Conservation (phyloP, 1,140 invertebrate species). For the Doryteuthis pealeii region DNA sequence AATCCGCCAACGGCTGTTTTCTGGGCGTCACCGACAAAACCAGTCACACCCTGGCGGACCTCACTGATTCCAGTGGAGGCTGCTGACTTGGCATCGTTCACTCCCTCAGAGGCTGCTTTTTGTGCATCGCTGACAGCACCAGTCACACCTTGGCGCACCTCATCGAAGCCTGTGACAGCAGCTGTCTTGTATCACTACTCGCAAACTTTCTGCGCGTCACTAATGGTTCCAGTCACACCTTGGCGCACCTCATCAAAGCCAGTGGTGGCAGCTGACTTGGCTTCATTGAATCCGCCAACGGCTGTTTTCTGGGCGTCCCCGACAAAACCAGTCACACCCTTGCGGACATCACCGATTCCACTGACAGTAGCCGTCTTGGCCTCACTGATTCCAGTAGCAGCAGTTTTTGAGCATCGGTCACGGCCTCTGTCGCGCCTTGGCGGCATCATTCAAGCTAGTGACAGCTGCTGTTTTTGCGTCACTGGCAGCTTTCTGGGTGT, state of each 20-base stretch:
- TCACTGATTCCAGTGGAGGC: not conserved
- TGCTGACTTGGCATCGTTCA: not conserved
- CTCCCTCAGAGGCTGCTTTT: not conserved
- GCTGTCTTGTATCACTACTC: not conserved
- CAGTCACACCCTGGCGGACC: not conserved
- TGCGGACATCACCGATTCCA: not conserved
- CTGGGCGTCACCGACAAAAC: not conserved
- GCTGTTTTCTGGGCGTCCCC: not conserved
- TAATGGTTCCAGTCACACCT: not conserved
- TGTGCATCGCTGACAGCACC: not conserved
- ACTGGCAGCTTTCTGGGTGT: not conserved
- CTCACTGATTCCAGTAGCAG: not conserved
- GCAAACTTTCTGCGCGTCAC: not conserved
- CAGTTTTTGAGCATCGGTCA: not conserved
- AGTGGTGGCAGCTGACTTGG: not conserved
- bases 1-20: not conserved
- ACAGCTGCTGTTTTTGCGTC: not conserved
- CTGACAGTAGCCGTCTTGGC: not conserved
- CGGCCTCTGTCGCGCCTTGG: not conserved
- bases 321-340: not conserved
- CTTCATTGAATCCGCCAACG: not conserved
- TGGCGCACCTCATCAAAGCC: not conserved
- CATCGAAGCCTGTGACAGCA: not conserved
- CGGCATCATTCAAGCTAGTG: not conserved
- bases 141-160: not conserved